phyloP scores from a whole-genome alignment of 2,113 vertebrate genomes.

The Lynx canadensis region DNA sequence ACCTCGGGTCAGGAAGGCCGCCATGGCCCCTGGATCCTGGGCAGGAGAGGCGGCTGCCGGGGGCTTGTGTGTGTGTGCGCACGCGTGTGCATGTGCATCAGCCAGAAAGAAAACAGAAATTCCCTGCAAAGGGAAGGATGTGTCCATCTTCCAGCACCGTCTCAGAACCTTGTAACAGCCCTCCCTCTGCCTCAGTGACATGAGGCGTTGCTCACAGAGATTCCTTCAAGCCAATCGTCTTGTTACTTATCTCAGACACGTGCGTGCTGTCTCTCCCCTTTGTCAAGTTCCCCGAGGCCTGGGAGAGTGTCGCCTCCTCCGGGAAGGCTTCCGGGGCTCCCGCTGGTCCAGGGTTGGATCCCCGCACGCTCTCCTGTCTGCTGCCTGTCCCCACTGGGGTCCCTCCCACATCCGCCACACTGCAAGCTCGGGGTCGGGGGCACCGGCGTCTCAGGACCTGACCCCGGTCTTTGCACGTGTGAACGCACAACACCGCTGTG shows the following conservation, averaged over 20 bases:
- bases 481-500: background rate
- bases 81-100: background rate
- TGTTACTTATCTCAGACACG: background rate
- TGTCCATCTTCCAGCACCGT: constrained; percentile 73
- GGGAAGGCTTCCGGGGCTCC: background rate
- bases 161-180: constrained; percentile 28
- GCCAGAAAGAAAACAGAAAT: constrained; percentile 51
- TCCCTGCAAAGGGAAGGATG: constrained; percentile 33
- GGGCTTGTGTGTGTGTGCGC: background rate
- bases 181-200: background rate
- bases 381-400: background rate
- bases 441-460: background rate
- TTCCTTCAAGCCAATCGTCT: background rate
- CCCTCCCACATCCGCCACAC: too few species aligned
- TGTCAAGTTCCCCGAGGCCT: background rate
- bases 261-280: accelerated
- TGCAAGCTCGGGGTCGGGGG: accelerated
- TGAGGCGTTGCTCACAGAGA: background rate
- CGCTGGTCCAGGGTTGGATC: background rate
- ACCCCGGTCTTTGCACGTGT: background rate
- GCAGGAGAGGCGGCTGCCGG: accelerated
- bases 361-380: accelerated
- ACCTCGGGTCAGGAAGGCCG: background rate
- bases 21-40: background rate
- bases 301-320: background rate